A percentile compares a stretch with the other conserved stretches of the same genome.
Evolutionary conservation across 2,888 invertebrate species (phyloP).

Genomic region (Autographa pulchrina): DNA sequence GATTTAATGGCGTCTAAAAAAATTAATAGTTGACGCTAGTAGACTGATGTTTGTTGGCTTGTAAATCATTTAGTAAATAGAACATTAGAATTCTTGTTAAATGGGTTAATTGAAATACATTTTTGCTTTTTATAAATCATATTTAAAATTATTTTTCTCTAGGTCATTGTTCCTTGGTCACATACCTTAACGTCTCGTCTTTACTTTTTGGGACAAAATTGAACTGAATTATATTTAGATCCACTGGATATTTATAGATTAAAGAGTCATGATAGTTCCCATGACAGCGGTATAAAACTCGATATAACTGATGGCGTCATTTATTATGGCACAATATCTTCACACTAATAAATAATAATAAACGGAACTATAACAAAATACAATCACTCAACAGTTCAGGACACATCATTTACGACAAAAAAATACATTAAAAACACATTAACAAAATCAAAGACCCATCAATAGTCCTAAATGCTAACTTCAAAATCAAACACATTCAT

Average conservation of each 20-base stretch:
- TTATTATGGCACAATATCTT: too few relatives aligned
- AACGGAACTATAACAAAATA: not conserved
- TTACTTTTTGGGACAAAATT: too few relatives aligned
- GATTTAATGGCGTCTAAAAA: slow-evolving; percentile 20
- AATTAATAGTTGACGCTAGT: slow-evolving; percentile 15
- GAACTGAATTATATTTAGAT: too few relatives aligned
- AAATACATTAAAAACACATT: slow-evolving; percentile 29
- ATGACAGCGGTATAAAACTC: too few relatives aligned
- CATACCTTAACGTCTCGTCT: too few relatives aligned
- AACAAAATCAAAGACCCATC: slow-evolving; percentile 40
- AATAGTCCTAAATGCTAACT: slow-evolving; percentile 34
- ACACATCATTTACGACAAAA: not conserved
- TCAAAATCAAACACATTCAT: slow-evolving; percentile 55
- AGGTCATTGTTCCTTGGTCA: too few relatives aligned
- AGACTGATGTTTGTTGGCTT: not conserved
- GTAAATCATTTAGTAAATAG: slow-evolving; percentile 34
- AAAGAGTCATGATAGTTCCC: too few relatives aligned
- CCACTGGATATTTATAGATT: too few relatives aligned
- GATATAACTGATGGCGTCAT: too few relatives aligned
- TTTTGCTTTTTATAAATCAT: too few relatives aligned
- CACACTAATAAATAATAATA: too few relatives aligned
- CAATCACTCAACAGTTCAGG: not conserved
- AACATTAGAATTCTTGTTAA: slow-evolving; percentile 16
- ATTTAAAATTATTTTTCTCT: too few relatives aligned
- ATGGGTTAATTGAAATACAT: not conserved